Percentiles rank a stretch among this genome's conserved stretches.
phyloP scores from a whole-genome alignment of 2,797 vertebrate species.

The Fratercula arctica region DNA sequence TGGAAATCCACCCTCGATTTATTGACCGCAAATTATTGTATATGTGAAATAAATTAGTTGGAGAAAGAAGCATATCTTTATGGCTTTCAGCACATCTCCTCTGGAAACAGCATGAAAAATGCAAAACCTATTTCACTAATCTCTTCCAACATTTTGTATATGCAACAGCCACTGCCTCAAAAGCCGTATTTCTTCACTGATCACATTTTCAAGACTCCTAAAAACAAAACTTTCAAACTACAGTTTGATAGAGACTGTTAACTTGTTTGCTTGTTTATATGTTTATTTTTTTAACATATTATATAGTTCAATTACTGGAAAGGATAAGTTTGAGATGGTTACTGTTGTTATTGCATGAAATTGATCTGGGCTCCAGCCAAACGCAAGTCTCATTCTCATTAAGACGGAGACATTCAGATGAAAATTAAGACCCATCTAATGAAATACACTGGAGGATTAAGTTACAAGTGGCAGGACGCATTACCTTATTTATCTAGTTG shows the following conservation, averaged over 20 bases:
- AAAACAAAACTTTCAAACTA: slow-evolving; percentile 6
- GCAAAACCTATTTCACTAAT: slow-evolving; percentile 38
- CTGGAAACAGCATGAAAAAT: slow-evolving; percentile 53
- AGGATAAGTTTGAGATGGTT: slow-evolving; percentile 43
- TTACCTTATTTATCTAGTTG: slow-evolving; percentile 61
- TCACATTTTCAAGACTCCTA: not conserved
- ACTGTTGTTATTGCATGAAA: slow-evolving; percentile 65
- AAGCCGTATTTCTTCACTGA: not conserved
- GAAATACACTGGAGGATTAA: slow-evolving; percentile 46
- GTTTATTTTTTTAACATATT: not conserved
- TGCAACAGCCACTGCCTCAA: slow-evolving; percentile 18
- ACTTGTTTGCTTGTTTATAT: not conserved
- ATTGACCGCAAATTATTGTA: slow-evolving; percentile 54
- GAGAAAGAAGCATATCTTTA: slow-evolving; percentile 63
- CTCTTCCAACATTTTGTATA: slow-evolving; percentile 39
- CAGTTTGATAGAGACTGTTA: not conserved
- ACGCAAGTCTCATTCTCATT: slow-evolving; percentile 40
- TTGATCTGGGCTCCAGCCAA: slow-evolving; percentile 67
- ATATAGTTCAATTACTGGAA: slow-evolving; percentile 25
- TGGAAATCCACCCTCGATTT: slow-evolving; percentile 52
- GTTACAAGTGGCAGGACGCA: slow-evolving; percentile 69
- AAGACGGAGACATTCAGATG: slow-evolving; percentile 31
- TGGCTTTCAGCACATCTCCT: slow-evolving; percentile 59
- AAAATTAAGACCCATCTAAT: slow-evolving; percentile 67
- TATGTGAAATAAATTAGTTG: slow-evolving; percentile 62